A percentile compares a stretch with the other conserved stretches of the same genome.
These are phyloP conservation scores for Apodemia mormo DNA, from an alignment of 2,888 invertebrate species.

Conservation along the genomic window DNA sequence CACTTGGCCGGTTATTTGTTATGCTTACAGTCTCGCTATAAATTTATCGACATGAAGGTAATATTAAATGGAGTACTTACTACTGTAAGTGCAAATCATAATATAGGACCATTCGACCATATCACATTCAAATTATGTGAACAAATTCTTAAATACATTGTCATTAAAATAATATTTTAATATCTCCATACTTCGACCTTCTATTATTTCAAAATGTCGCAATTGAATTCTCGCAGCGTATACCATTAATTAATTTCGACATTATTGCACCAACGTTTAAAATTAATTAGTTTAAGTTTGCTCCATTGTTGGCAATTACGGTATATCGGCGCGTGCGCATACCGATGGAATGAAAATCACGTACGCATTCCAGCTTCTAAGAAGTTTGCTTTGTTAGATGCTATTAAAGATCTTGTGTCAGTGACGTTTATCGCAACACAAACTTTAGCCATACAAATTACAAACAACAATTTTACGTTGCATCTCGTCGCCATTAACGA, in stretches of 20 bases:
- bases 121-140: background rate
- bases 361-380: slow-evolving; percentile 11
- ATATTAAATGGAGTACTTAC: too few species aligned
- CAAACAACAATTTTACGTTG: background rate
- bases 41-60: too few species aligned
- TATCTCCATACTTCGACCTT: background rate
- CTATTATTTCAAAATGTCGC: slow-evolving; percentile 2
- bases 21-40: too few species aligned
- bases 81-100: too few species aligned
- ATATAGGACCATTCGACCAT: background rate
- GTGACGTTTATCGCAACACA: slow-evolving; percentile 9
- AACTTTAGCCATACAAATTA: background rate
- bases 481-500: background rate
- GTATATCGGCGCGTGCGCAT: slow-evolving; percentile 6
- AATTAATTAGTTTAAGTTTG: slow-evolving; percentile 7
- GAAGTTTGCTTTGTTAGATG: slow-evolving; percentile 17
- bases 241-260: background rate
- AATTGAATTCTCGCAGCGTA: background rate
- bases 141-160: background rate
- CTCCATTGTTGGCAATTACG: slow-evolving; percentile 2
- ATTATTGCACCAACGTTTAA: background rate
- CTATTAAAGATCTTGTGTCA: slow-evolving; percentile 7
- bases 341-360: slow-evolving; percentile 9
- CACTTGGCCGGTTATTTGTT: too few species aligned
- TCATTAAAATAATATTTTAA: background rate